Base-by-base conservation (phyloP, 2,888 invertebrate species). In the Drosophila incognita region DNA sequence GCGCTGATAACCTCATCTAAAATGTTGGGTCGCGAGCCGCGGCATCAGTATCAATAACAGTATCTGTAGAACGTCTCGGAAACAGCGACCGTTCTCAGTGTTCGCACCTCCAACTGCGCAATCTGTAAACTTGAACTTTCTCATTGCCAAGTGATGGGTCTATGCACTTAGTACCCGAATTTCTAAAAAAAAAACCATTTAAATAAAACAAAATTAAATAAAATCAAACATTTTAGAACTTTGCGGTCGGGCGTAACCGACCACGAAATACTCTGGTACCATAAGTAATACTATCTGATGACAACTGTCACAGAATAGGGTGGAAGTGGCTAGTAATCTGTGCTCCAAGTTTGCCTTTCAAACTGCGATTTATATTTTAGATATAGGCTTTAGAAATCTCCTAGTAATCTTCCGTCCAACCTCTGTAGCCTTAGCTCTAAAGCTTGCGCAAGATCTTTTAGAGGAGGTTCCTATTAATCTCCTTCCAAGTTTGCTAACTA, bases 1-100 rank as follows among this genome's bases (percentile, higher is more conserved):
- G 35, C 42, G 46, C 51, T 48, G 60, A 73, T 65, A 60, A 48
- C 40, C 24, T 54, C 42, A 74, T 42, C 67, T 74, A 24, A 40
- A 53, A 27, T n/a, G n/a, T 24, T 49, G 31, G 7, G 10, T 24
- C 21, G 35, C 10, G 2, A 10, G 24, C 38, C 24, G 18, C 21
- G 21, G 4, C 8, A 35, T 24, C 35, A 10, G 24, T 33, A 54
- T 58, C 58, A 62, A 53, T 33, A 15, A 21, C 21, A 46, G 7
- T 46, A 46, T 24, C n/a, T 7, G 27, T 15, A 24, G 18, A 35
- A 13, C 54, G 56, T 59, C 21, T 63, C 51, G 29, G 59, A 24
- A 46, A 51, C 54, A 68, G 38, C 52, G 42, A n/a, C 4, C 13
- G 21, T n/a, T 46, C 31, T 1, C 33, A 18, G 3, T 8, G 4